phyloP scores from a whole-genome alignment of 2,888 invertebrate genomes.

The Lypha dubia region DNA sequence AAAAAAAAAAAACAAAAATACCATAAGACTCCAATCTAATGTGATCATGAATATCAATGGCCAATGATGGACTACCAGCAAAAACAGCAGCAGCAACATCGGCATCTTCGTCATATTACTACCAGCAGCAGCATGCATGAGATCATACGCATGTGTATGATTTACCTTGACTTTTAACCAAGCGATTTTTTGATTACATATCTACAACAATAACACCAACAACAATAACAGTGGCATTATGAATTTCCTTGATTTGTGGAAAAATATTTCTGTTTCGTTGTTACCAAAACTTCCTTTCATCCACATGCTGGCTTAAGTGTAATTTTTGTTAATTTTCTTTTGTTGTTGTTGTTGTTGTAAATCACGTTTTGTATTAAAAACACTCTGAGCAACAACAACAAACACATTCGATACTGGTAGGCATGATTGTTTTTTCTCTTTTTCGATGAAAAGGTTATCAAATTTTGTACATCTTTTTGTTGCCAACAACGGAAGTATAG shows the following conservation, averaged over 20 bases:
- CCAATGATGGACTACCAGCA: slow-evolving; percentile 44
- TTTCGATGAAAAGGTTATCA: slow-evolving; percentile 61
- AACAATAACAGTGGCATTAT: slow-evolving; percentile 12
- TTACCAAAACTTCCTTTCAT: slow-evolving; percentile 30
- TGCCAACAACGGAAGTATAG: slow-evolving; percentile 60
- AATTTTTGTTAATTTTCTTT: neutral
- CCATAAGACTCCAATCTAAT: slow-evolving; percentile 18
- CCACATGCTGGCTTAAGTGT: slow-evolving; percentile 24
- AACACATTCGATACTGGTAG: slow-evolving; percentile 25
- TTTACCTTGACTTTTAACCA: slow-evolving; percentile 28
- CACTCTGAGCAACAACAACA: slow-evolving; percentile 2
- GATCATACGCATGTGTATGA: slow-evolving; percentile 31
- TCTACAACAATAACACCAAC: neutral
- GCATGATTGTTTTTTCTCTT: slow-evolving; percentile 3
- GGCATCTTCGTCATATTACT: slow-evolving; percentile 35
- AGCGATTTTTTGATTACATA: neutral
- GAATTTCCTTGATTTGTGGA: slow-evolving; percentile 64
- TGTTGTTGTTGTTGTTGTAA: too few species aligned
- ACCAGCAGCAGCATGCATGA: slow-evolving; percentile 9
- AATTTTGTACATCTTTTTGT: slow-evolving; percentile 39
- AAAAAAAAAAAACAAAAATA: neutral
- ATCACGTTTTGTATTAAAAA: slow-evolving; percentile 40
- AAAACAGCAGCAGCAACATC: neutral
- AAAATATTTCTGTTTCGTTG: slow-evolving; percentile 25
- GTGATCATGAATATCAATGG: slow-evolving; percentile 49